Conservation (phyloP, 1,140 invertebrate species). For the Pectinophora gossypiella region DNA sequence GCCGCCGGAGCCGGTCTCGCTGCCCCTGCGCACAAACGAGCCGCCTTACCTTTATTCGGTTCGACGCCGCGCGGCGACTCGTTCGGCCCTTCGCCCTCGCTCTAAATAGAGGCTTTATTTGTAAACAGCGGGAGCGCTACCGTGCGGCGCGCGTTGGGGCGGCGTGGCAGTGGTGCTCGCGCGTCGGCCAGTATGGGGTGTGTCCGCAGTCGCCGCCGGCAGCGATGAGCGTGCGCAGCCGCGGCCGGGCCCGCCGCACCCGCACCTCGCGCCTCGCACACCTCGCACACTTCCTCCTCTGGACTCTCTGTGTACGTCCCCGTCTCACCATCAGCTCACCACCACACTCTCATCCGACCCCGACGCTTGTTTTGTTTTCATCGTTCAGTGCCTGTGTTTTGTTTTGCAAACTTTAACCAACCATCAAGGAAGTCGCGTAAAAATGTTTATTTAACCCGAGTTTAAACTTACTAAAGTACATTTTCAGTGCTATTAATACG, state of each 20-base stretch:
- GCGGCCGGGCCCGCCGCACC: constrained; percentile 19
- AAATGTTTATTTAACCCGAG: no score
- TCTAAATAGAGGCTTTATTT: constrained; percentile 69
- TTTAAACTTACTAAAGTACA: no score
- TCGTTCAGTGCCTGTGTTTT: not conserved
- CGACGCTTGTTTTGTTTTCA: no score
- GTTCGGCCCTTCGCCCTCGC: constrained; percentile 60
- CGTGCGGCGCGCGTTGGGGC: constrained; percentile 25
- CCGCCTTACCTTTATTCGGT: constrained; percentile 66
- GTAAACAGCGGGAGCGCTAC: constrained; percentile 65
- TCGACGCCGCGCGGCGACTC: constrained; percentile 55
- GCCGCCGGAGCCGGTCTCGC: constrained; percentile 64
- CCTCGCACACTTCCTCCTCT: constrained; percentile 40
- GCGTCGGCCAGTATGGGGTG: constrained; percentile 14
- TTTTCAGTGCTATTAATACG: no score
- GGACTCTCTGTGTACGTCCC: constrained; percentile 63
- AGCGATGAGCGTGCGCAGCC: constrained; percentile 39
- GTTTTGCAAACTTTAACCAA: no score
- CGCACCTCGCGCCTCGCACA: constrained; percentile 25
- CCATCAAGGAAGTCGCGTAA: no score
- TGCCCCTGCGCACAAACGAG: constrained; percentile 65
- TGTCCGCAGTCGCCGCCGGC: constrained; percentile 8
- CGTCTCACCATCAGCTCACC: no score
- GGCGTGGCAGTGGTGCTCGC: constrained; percentile 22
- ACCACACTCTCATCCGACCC: no score